Conservation (phyloP, 2,888 invertebrate genomes). For the Eurytoma californica region DNA sequence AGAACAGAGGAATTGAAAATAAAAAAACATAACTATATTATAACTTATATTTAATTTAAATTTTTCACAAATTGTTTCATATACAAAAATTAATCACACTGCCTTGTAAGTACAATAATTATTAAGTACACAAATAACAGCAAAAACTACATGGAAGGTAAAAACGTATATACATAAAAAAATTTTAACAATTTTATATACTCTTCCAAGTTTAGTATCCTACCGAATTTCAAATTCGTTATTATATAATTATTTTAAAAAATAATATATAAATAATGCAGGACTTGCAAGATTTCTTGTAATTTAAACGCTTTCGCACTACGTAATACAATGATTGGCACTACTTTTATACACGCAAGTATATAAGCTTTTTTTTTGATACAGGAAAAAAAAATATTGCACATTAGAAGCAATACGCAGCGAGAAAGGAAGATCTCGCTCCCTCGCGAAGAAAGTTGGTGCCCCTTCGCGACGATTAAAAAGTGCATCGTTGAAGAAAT, state of each 20-base stretch:
- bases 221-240: slow-evolving; percentile 10
- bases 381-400: slow-evolving; percentile 42
- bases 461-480: background rate
- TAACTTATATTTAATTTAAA: slow-evolving; percentile 46
- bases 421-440: slow-evolving; percentile 6
- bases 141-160: slow-evolving; percentile 18
- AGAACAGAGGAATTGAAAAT: background rate
- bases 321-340: slow-evolving; percentile 40
- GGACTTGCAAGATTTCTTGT: background rate
- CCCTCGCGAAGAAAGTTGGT: background rate
- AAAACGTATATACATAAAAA: slow-evolving; percentile 36
- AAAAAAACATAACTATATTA: slow-evolving; percentile 21
- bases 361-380: slow-evolving; percentile 33
- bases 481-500: slow-evolving; percentile 17
- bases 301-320: slow-evolving; percentile 12
- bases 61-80: slow-evolving; percentile 47
- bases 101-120: slow-evolving; percentile 28
- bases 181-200: slow-evolving; percentile 33
- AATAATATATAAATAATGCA: slow-evolving; percentile 31
- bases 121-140: slow-evolving; percentile 49
- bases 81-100: slow-evolving; percentile 50
- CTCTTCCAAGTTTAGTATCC: slow-evolving; percentile 6
- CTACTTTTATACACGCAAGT: slow-evolving; percentile 37
- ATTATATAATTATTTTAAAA: background rate
- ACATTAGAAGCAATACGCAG: slow-evolving; percentile 22